phyloP scores from a whole-genome alignment of 1,140 invertebrate species.

The Cydia strobilella region DNA sequence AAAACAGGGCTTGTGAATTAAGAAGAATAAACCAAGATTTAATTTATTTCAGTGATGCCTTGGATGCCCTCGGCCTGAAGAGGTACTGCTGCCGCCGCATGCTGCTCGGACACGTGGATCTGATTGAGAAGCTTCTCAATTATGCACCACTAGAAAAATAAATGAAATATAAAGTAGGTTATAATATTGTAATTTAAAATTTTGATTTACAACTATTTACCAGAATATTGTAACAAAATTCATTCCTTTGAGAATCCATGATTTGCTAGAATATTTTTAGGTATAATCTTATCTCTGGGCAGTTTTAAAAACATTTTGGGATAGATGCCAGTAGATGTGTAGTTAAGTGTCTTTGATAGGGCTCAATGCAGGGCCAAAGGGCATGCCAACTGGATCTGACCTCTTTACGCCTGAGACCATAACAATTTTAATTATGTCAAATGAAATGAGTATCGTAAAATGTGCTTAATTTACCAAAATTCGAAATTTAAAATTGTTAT shows the following conservation, averaged over 20 bases:
- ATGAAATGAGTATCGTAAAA: too few relatives aligned
- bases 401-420: too few relatives aligned
- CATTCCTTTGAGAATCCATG: not conserved
- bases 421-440: too few relatives aligned
- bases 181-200: not conserved
- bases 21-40: conserved; percentile 38
- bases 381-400: too few relatives aligned
- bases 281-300: too few relatives aligned
- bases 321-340: too few relatives aligned
- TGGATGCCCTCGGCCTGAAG: conserved; percentile 98
- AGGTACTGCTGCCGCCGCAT: conserved; percentile 99
- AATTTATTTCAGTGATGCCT: conserved; percentile 91
- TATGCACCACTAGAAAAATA: conserved; percentile 95
- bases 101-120: conserved; percentile 98
- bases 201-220: not conserved
- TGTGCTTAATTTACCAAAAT: too few relatives aligned
- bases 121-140: conserved; percentile 99
- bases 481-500: too few relatives aligned
- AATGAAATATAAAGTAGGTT: not conserved
- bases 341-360: too few relatives aligned
- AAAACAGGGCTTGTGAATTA: not conserved
- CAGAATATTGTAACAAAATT: not conserved
- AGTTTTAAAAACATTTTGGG: too few relatives aligned
- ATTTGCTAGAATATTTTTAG: too few relatives aligned
- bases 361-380: too few relatives aligned